Conservation (phyloP, 2,888 invertebrate genomes). For the Cosmia pyralina region DNA sequence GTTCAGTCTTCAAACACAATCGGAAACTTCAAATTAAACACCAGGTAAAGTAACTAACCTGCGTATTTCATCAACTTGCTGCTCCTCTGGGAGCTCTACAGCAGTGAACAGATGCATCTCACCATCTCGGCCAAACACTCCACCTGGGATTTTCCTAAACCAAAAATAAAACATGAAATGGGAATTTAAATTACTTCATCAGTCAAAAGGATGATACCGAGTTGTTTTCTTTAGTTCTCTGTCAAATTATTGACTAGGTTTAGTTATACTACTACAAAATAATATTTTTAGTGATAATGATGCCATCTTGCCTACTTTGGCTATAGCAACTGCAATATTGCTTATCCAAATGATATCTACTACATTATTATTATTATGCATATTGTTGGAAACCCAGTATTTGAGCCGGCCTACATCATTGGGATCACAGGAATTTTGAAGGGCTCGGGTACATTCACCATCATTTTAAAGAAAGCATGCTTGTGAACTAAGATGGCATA, state of each 20-base stretch:
- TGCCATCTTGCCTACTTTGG: neutral
- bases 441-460: neutral
- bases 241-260: neutral
- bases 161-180: constrained; percentile 32
- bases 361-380: too few relatives aligned
- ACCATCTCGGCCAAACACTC: constrained; percentile 97
- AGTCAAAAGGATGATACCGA: neutral
- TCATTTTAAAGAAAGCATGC: neutral
- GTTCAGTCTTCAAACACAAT: neutral
- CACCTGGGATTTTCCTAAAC: constrained; percentile 97
- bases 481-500: neutral
- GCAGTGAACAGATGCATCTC: constrained; percentile 97
- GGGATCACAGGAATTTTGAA: neutral
- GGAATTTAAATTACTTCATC: neutral
- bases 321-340: neutral
- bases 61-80: constrained; percentile 97
- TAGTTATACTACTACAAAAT: neutral
- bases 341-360: neutral
- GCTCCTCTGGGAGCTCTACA: constrained; percentile 95
- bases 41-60: constrained; percentile 90
- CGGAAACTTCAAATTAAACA: neutral
- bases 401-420: neutral
- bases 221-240: neutral
- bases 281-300: neutral
- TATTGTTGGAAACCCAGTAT: neutral